Evolutionary conservation across 35 echinoderm and acorn worm genomes (phyloP).

Genomic region (Nesometra sesokonis): DNA sequence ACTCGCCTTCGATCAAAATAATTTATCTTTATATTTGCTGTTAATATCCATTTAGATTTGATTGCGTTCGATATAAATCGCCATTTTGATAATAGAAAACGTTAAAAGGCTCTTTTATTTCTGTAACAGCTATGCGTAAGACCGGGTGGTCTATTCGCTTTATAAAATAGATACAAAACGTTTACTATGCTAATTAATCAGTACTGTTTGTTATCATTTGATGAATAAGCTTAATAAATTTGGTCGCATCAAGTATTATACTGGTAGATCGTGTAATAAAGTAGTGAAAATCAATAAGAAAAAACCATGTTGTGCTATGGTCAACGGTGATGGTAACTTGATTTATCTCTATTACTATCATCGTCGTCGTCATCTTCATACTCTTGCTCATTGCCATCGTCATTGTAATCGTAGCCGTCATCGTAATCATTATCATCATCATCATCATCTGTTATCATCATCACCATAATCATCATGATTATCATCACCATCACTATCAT

Average conservation of each 20-base stretch:
- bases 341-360: not conserved
- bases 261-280: not conserved
- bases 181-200: not conserved
- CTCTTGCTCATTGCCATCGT: not conserved
- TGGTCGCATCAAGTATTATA: not conserved
- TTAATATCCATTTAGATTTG: too few relatives aligned
- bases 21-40: too few relatives aligned
- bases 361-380: not conserved
- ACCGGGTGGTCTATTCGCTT: too few relatives aligned
- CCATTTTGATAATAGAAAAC: too few relatives aligned
- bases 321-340: not conserved
- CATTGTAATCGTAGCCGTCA: not conserved
- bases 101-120: too few relatives aligned
- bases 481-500: not conserved
- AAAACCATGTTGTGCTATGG: not conserved
- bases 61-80: too few relatives aligned
- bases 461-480: not conserved
- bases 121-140: too few relatives aligned
- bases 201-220: not conserved
- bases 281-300: not conserved
- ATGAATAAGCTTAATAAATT: not conserved
- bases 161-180: not conserved
- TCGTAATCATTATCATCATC: not conserved
- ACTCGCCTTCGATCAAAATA: too few relatives aligned
- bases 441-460: not conserved